phyloP scores from a whole-genome alignment of 2,888 invertebrate genomes.

The Epirrhoe tristata region DNA sequence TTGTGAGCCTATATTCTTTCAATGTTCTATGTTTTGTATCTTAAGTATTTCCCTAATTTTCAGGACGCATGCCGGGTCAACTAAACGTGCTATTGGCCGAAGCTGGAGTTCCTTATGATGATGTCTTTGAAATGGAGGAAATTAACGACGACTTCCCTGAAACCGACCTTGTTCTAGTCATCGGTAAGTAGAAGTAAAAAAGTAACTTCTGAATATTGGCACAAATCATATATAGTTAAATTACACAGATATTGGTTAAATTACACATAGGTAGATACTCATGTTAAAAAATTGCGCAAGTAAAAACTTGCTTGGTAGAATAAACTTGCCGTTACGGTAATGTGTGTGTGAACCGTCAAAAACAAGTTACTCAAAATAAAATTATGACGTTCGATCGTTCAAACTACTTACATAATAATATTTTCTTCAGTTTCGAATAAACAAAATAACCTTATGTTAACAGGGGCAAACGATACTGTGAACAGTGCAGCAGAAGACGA shows the following conservation, averaged over 20 bases:
- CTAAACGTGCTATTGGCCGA: slow-evolving; percentile 96
- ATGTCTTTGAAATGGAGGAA: slow-evolving; percentile 96
- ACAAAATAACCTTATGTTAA: background rate
- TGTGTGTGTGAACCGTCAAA: no score
- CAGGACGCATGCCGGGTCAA: slow-evolving; percentile 96
- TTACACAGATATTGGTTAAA: no score
- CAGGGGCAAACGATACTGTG: slow-evolving; percentile 95
- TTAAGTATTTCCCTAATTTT: background rate
- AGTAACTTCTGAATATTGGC: no score
- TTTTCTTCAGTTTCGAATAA: no score
- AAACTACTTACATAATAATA: background rate
- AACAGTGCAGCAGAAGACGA: slow-evolving; percentile 96
- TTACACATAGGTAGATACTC: no score
- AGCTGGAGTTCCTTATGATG: slow-evolving; percentile 97
- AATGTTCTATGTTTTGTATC: no score
- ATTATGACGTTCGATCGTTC: background rate
- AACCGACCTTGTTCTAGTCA: slow-evolving; percentile 94
- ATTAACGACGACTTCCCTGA: slow-evolving; percentile 94
- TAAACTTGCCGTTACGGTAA: no score
- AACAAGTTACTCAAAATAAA: no score
- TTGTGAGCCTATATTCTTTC: no score
- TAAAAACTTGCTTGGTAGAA: no score
- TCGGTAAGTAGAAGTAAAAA: no score
- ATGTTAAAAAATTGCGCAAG: no score
- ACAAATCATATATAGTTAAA: background rate